Base-by-base conservation (phyloP, 1,140 invertebrate species). In the Scaptomyza montana region DNA sequence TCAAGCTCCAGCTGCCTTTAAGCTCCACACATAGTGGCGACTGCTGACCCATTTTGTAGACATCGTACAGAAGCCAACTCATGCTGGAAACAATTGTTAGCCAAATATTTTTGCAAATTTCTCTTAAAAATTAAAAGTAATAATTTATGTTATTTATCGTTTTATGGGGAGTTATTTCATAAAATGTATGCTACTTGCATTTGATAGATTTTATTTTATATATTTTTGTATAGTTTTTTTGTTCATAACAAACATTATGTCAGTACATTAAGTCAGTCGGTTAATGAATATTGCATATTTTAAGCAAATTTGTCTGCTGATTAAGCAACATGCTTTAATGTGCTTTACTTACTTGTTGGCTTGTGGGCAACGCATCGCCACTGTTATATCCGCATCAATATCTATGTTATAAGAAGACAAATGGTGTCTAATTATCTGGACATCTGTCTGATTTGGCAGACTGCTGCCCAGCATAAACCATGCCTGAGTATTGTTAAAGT, bases 311-410 rank as follows among this genome's bases (percentile, higher is more conserved):
- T 25, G 2, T 25, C 21, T 25, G 21, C 21, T 3, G 21, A 25
- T 25, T 25, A 25, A 25, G 21, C 21, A 54, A 12, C 9, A 10
- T 28, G 16, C 12, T 9, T 8, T 9, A 12, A 5, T 47, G 46
- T 46, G 43, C 33, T 30, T 8, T 10, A 61, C 55, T 28, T 8
- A 46, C 65, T 71, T 47, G 67, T 50, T 71, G 53, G 43, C 60
- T 33, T 43, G 1, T 10, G n/a, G 10, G 10, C 8, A 43, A 16
- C 65, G 46, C 33, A 73, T 73, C 8, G 70, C 86, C 46, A 90
- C 75, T 3, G 86, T 90, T 60, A 90, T 77, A 33, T 90, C 86
- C 10, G 86, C 86, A 69, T 90, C 76, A 30, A 90, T 77, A 47
- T 55, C 69, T 30, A 90, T 90, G 41, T 68, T 73, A 51, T 77